Base-by-base conservation (phyloP, 2,113 vertebrate genomes). In the Phaethon lepturus region DNA sequence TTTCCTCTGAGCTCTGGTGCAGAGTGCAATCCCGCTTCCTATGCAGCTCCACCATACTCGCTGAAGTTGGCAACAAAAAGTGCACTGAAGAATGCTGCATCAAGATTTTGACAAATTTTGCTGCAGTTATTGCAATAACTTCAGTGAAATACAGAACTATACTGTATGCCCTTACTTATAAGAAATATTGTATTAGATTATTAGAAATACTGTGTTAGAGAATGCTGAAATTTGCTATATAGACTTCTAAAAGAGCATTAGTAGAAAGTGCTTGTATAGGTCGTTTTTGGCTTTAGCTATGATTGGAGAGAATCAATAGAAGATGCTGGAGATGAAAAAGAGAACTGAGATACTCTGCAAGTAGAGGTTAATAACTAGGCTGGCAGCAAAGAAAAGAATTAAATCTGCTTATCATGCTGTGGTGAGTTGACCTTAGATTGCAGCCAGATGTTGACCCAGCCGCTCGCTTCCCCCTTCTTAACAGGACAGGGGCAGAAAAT, bases 11-110 rank as follows among this genome's bases (percentile, higher is more conserved):
- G 42, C 19, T 88, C 40, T 59, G 47, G 26, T 63, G 44, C 24
- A 24, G 68, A 49, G 13, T 50, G n/a, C 29, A 58, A 2, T 68
- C 47, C 26, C n/a, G 25, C 33, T 28, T 52, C 40, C 35, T 59
- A 13, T 62, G 35, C 26, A 58, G 22, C 45, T 76, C 35, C 68
- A 24, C 38, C 1, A 0, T 2, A 3, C 29, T 16, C 0, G 0
- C 9, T 17, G 13, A 18, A 68, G 58, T 38, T 76, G 44, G 49
- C 64, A 52, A n/a, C 49, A 71, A 42, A 16, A 55, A 38, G 17
- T 24, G 26, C 55, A 63, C 18, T 38, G 26, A 73, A 58, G 67
- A 71, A 49, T 44, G 31, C n/a, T 6, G 4, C 17, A 11, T 68
- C n/a, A 68, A 44, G 20, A 52, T 28, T 17, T 26, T 63, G 59